Conservation (phyloP, 2,113 vertebrate species). For the Tragelaphus buxtoni region DNA sequence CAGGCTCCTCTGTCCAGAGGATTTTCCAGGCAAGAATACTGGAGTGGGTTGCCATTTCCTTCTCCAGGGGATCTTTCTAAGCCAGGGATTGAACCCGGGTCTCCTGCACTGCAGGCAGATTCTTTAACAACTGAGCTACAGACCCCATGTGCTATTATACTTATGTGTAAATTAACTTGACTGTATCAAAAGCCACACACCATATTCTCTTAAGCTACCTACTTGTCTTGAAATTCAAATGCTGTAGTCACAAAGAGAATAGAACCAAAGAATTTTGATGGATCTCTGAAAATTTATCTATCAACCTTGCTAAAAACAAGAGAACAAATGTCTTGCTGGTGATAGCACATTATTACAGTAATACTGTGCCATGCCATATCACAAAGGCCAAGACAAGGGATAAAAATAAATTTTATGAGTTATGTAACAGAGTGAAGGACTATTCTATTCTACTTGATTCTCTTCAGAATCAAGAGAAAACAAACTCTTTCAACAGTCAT, state of each 20-base stretch:
- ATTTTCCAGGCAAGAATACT: not conserved
- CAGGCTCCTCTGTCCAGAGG: not conserved
- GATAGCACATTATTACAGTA: not conserved
- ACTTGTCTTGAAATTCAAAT: constrained; percentile 26
- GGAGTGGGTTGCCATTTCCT: not conserved
- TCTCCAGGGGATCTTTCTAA: not conserved
- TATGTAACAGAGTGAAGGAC: not conserved
- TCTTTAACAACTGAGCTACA: not conserved
- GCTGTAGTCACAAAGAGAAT: not conserved
- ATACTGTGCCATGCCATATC: not conserved
- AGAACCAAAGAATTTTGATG: not conserved
- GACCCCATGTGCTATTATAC: not conserved
- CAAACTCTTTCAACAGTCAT: not conserved
- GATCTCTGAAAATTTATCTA: not conserved
- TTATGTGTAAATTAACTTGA: not conserved
- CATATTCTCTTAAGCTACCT: not conserved
- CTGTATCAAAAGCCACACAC: constrained; percentile 13
- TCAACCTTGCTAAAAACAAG: not conserved
- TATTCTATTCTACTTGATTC: not conserved
- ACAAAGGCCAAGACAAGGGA: constrained; percentile 28
- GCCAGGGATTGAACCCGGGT: not conserved
- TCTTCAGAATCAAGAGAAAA: not conserved
- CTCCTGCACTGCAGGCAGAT: not conserved
- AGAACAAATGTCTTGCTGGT: not conserved
- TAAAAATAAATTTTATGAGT: not conserved